Conservation (phyloP, 1,140 invertebrate species). For the Drosophila novamexicana region DNA sequence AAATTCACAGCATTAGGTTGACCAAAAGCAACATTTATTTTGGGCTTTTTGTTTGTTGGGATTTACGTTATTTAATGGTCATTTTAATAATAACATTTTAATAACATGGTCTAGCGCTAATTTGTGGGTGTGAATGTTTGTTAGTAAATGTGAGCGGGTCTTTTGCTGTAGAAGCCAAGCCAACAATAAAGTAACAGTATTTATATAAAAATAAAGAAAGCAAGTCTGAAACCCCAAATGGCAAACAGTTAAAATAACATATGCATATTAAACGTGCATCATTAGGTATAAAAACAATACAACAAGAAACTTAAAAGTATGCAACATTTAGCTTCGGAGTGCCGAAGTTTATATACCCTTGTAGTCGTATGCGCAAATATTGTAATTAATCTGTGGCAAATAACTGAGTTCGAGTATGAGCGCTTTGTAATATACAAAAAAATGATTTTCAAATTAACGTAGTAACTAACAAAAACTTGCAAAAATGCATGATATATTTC, state of each 20-base stretch:
- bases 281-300: background rate
- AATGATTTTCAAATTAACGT: too few relatives aligned
- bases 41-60: constrained; percentile 53
- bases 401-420: background rate
- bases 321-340: background rate
- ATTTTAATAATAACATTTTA: constrained; percentile 55
- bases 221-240: constrained; percentile 38
- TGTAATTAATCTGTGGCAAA: background rate
- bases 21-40: constrained; percentile 62
- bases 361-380: background rate
- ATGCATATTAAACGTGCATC: constrained; percentile 8
- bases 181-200: background rate
- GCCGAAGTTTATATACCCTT: constrained; percentile 16
- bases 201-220: constrained; percentile 13
- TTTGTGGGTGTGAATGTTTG: constrained; percentile 33
- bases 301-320: background rate
- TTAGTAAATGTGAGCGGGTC: constrained; percentile 26
- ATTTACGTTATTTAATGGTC: constrained; percentile 13
- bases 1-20: constrained; percentile 44
- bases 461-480: too few relatives aligned
- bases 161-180: constrained; percentile 32
- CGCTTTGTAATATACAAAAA: too few relatives aligned
- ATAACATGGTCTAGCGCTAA: constrained; percentile 63
- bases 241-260: constrained; percentile 14
- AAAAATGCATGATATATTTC: too few relatives aligned